Percentiles rank a stretch among this genome's conserved stretches.
Evolutionary conservation across 2,797 vertebrate genomes (phyloP).

Genomic region (Artibeus jamaicensis): DNA sequence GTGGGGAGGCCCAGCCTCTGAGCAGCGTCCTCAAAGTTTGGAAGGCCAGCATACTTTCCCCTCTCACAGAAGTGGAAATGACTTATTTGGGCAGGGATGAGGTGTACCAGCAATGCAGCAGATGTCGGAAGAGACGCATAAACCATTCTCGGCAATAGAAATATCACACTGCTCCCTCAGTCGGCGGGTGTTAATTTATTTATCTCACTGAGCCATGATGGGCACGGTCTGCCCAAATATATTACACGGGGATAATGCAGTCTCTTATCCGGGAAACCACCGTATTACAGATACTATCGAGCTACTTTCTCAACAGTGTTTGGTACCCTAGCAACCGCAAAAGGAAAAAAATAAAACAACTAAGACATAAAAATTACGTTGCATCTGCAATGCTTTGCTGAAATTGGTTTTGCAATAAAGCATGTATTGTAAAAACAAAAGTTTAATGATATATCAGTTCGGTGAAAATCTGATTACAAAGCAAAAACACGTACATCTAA

Average conservation of each 20-base stretch:
- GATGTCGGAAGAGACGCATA: conserved; percentile 18
- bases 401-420: conserved; percentile 77
- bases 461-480: conserved; percentile 75
- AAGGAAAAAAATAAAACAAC: not conserved
- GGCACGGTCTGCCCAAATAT: conserved; percentile 69
- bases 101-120: not conserved
- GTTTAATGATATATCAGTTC: conserved; percentile 75
- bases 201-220: conserved; percentile 57
- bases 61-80: not conserved
- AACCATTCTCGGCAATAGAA: conserved; percentile 41
- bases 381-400: conserved; percentile 65
- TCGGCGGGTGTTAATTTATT: conserved; percentile 70
- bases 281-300: conserved; percentile 70
- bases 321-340: conserved; percentile 72
- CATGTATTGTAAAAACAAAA: conserved; percentile 75
- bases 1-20: not conserved
- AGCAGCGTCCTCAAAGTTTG: not conserved
- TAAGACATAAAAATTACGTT: conserved; percentile 72
- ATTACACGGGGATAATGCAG: conserved; percentile 68
- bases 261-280: conserved; percentile 66
- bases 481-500: conserved; percentile 70
- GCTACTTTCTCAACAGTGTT: conserved; percentile 71
- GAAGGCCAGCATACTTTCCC: not conserved
- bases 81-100: not conserved
- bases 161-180: conserved; percentile 65